Conservation (phyloP, 2,113 vertebrate species). For the Chloroceryle aenea region DNA sequence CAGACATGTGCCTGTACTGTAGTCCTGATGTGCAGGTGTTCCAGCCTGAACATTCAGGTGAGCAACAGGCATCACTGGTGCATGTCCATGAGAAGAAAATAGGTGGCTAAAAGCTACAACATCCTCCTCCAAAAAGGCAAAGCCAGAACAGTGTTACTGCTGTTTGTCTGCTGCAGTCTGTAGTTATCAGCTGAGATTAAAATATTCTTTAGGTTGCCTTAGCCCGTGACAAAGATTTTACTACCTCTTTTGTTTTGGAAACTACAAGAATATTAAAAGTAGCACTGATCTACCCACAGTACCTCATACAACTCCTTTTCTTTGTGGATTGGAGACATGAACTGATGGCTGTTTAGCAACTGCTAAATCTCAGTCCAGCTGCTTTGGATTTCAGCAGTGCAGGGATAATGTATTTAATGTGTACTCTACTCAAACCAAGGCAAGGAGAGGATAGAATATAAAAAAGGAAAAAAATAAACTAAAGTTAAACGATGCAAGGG, state of each 20-base stretch:
- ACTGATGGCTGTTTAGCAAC: background rate
- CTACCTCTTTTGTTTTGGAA: background rate
- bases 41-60: background rate
- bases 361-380: background rate
- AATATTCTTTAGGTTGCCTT: background rate
- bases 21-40: background rate
- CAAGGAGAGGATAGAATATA: background rate
- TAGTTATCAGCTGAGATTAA: background rate
- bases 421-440: background rate
- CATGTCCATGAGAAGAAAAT: background rate
- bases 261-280: background rate
- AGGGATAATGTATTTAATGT: background rate
- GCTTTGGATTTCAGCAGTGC: background rate
- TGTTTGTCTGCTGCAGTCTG: background rate
- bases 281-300: background rate
- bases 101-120: background rate
- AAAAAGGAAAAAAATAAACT: background rate
- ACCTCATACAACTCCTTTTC: background rate
- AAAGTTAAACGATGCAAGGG: background rate
- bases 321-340: background rate
- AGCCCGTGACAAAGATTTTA: background rate
- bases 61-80: background rate
- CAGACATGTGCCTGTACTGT: background rate
- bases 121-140: background rate
- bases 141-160: background rate